Evolutionary conservation across 2,888 invertebrate species (phyloP).

Genomic region (Ennomos quercinarius): DNA sequence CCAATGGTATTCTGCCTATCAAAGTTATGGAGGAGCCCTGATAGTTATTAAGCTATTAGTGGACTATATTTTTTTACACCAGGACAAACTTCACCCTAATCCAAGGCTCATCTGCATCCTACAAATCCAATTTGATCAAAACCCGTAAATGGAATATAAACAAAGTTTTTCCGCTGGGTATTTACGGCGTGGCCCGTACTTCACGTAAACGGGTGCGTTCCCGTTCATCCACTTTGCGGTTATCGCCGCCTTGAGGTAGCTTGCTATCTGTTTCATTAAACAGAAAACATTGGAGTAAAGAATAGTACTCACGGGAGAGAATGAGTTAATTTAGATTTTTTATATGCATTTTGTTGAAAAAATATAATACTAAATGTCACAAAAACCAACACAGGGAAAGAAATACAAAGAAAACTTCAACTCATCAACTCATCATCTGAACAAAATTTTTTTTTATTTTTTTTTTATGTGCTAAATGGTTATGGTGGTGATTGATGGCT

Average conservation of each 20-base stretch:
- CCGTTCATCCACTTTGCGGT: slow-evolving; percentile 42
- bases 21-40: no score
- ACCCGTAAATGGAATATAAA: slow-evolving; percentile 22
- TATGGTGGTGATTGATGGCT: no score
- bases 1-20: no score
- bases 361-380: no score
- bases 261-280: slow-evolving; percentile 44
- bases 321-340: not conserved
- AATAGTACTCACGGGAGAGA: slow-evolving; percentile 10
- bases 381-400: no score
- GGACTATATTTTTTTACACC: no score
- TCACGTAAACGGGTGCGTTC: slow-evolving; percentile 27
- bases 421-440: no score
- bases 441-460: no score
- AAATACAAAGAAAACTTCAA: no score
- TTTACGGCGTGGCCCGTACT: slow-evolving; percentile 14
- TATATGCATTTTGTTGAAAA: no score
- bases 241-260: slow-evolving; percentile 37
- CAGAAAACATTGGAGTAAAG: slow-evolving; percentile 37
- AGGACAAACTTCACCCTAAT: not conserved
- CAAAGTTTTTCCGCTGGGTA: slow-evolving; percentile 25
- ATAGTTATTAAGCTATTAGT: no score
- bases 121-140: slow-evolving; percentile 23
- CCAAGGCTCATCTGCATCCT: slow-evolving; percentile 14
- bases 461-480: no score